Evolutionary conservation across 1,140 invertebrate genomes (phyloP).

Genomic region (Arctopsyche grandis): DNA sequence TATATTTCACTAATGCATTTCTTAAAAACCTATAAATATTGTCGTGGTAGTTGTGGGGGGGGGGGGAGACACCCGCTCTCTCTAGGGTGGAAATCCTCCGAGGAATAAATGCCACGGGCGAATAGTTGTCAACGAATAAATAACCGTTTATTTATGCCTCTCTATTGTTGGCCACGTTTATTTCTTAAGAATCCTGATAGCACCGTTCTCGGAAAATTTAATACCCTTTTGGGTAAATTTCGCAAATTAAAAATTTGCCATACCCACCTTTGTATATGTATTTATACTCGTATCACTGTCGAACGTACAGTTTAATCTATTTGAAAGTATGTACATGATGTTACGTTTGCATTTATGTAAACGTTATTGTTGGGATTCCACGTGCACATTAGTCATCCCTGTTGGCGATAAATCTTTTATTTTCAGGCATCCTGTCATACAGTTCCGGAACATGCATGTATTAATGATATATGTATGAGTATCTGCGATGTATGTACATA

Average conservation of each 20-base stretch:
- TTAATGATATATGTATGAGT: conserved; percentile 40
- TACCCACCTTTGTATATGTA: neutral
- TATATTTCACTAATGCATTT: conserved; percentile 56
- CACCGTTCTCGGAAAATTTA: neutral
- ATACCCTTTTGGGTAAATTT: neutral
- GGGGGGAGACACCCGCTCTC: neutral
- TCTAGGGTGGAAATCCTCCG: neutral
- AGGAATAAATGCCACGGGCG: conserved; percentile 16
- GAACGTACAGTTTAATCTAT: neutral
- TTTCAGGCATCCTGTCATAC: conserved; percentile 32
- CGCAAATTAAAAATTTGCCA: neutral
- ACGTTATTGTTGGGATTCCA: neutral
- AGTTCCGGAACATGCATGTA: conserved; percentile 31
- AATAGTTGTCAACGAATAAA: conserved; percentile 42
- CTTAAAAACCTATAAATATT: conserved; percentile 56
- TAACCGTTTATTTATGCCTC: conserved; percentile 38
- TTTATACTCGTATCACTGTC: too few relatives aligned
- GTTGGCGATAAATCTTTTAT: conserved; percentile 40
- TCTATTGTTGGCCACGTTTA: conserved; percentile 26
- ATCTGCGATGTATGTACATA: too few relatives aligned
- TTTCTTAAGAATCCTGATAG: neutral
- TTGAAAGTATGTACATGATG: neutral
- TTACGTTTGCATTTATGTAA: too few relatives aligned
- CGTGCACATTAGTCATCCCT: conserved; percentile 16
- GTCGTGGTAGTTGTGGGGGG: neutral